Evolutionary conservation across 2,797 vertebrate genomes (phyloP).

Genomic region (Arremon brunneinucha): DNA sequence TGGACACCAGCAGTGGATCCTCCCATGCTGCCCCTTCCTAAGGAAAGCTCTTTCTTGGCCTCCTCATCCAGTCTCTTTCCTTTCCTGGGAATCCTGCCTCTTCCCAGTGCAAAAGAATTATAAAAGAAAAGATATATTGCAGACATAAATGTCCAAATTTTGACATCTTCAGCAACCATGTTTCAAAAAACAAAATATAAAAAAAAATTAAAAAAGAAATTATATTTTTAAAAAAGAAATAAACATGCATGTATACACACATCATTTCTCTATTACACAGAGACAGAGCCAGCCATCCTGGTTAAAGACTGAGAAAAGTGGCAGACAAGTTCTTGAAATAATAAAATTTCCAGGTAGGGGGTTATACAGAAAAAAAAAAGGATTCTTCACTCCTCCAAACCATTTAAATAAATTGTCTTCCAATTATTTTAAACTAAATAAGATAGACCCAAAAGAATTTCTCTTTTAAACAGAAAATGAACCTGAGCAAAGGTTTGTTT

Average conservation of each 20-base stretch:
- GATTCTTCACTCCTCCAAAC: neutral
- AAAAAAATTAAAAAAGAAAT: too few relatives aligned
- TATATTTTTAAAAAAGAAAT: neutral
- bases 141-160: neutral
- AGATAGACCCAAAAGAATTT: neutral
- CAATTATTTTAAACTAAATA: neutral
- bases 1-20: neutral
- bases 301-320: neutral
- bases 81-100: neutral
- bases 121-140: rapidly evolving
- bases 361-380: neutral
- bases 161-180: neutral
- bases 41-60: neutral
- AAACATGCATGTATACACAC: neutral
- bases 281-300: neutral
- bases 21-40: neutral
- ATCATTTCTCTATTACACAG: neutral
- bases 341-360: neutral
- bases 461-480: neutral
- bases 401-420: neutral
- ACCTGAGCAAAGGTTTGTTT: neutral
- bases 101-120: neutral
- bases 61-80: neutral
- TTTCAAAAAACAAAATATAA: neutral
- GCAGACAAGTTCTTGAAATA: neutral